These are phyloP conservation scores for Carassius gibelio DNA, from an alignment of 2,113 vertebrate species.

Conservation along the genomic window DNA sequence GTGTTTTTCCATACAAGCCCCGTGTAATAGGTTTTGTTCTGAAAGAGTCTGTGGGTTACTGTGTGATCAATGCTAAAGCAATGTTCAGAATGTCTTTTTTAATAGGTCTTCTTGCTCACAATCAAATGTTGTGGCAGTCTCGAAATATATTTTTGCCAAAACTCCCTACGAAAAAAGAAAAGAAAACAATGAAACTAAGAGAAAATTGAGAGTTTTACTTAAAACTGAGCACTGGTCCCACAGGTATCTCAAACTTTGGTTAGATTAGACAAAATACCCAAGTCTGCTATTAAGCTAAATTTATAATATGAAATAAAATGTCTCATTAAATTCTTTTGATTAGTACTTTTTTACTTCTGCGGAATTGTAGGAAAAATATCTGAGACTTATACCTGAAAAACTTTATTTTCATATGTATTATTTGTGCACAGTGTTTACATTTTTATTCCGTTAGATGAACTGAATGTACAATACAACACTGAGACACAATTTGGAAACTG, in stretches of 20 bases:
- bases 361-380: background rate
- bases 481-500: background rate
- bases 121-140: background rate
- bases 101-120: background rate
- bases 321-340: background rate
- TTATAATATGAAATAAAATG: background rate
- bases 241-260: background rate
- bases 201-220: background rate
- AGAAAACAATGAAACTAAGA: background rate
- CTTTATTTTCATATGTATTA: background rate
- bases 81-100: slow-evolving; percentile 38
- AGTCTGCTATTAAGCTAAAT: background rate
- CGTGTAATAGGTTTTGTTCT: slow-evolving; percentile 10
- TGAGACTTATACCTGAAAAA: background rate
- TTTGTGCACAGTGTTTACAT: background rate
- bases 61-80: slow-evolving; percentile 21
- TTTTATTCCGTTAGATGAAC: background rate
- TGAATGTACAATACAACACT: background rate
- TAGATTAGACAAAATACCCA: background rate
- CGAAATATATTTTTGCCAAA: background rate
- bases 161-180: background rate
- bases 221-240: background rate
- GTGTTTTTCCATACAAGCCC: background rate
- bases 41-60: slow-evolving; percentile 8
- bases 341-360: background rate